These are phyloP conservation scores for Chlorodrepanis virens DNA, from an alignment of 2,113 vertebrate species.

Conservation along the genomic window DNA sequence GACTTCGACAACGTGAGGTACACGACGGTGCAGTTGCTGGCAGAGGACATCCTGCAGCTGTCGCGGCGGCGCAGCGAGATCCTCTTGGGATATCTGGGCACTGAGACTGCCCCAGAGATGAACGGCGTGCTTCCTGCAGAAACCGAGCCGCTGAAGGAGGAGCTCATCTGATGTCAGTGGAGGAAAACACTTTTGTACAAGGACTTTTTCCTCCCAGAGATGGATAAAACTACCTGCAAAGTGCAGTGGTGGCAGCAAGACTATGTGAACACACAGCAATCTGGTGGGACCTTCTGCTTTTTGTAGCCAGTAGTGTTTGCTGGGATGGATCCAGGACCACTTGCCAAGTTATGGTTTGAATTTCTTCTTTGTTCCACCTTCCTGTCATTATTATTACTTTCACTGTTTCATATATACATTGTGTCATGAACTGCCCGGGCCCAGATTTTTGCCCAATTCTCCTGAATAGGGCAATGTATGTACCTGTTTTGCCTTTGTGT, in stretches of 20 bases:
- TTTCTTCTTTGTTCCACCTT: constrained; percentile 36
- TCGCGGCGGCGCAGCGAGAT: constrained; percentile 94
- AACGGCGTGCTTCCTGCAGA: constrained; percentile 78
- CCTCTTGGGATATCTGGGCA: constrained; percentile 88
- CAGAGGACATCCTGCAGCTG: constrained; percentile 90
- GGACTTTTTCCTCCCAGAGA: background rate
- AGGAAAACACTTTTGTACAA: background rate
- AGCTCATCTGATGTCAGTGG: constrained; percentile 35
- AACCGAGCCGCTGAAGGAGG: constrained; percentile 25
- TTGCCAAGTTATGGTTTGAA: constrained; percentile 47
- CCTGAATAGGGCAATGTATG: background rate
- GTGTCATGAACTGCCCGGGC: background rate
- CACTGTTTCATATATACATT: background rate
- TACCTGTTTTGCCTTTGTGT: background rate
- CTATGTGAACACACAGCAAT: background rate
- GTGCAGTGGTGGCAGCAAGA: background rate
- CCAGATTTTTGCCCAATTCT: background rate
- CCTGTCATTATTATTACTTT: background rate
- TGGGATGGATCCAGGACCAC: constrained; percentile 52
- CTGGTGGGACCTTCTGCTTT: constrained; percentile 3
- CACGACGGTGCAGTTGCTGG: constrained; percentile 79
- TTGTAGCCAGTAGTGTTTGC: constrained; percentile 36
- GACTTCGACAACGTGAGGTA: constrained; percentile 95
- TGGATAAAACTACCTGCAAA: background rate
- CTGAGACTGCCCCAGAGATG: constrained; percentile 69